Evolutionary conservation across 2,888 invertebrate genomes (phyloP), one percentile per base, ranked within the genome.

Genomic region (Drosophila cognata): DNA sequence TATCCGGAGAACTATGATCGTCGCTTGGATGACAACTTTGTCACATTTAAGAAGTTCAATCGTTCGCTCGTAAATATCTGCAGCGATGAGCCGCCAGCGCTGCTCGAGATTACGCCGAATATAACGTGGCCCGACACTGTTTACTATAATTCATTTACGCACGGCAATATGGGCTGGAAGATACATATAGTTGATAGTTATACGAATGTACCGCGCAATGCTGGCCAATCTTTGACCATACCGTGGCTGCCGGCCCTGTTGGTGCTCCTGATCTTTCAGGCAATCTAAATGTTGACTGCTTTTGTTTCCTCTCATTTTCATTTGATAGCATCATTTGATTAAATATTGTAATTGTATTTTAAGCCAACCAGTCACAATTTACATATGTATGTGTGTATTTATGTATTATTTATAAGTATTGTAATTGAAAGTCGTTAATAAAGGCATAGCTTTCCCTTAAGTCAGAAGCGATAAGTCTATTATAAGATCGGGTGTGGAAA

Each of bases 161-260:
- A 98, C 89, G 95, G 97, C 33, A 97, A 98, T 93, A 98, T 99
- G 98, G 99, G 99, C 73, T 98, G 98, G 94, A 97, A 97, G 93
- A 98, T 99, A 91, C 96, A 96, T 93, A 95, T 99, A 31, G 96
- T 98, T 63, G 98, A 99, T 93, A 96, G 88, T 70, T 93, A 92
- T 75, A 82, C 36, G 7, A 89, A 83, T 56, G 56, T 56, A 29
- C 73, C 92, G 35, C 89, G 87, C 57, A 81, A 61, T 21, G 81
- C 43, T 46, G 68, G 13, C 0, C 46, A 53, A 6, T 29, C 51
- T 18, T n/a, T 50, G 25, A 13, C 18, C 21, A 28, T 18, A n/a
- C 18, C 56, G 1, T 38, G 63, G 29, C 18, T 66, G 35, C 25
- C 67, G 1, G 41, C 62, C 50, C 18, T 71, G 35, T 43, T 38